Evolutionary conservation across 2,888 invertebrate genomes (phyloP).

Genomic region (Cynaeus angustus): DNA sequence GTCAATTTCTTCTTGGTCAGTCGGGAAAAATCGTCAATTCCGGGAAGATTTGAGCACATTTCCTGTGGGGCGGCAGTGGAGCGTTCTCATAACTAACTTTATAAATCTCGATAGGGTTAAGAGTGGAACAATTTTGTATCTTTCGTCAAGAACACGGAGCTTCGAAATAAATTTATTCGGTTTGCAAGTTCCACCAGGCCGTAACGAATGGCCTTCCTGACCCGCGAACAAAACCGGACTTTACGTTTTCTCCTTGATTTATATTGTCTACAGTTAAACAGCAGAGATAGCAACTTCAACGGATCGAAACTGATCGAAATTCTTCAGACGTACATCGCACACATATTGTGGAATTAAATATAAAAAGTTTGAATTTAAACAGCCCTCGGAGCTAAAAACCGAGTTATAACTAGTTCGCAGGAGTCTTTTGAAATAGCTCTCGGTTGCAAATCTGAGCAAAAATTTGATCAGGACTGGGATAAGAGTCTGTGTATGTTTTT

Average conservation of each 20-base stretch:
- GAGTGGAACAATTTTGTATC: constrained; percentile 40
- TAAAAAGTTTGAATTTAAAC: constrained; percentile 46
- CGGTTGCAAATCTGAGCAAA: constrained; percentile 53
- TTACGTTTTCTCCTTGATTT: constrained; percentile 50
- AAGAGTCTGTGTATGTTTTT: constrained; percentile 63
- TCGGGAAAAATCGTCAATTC: constrained; percentile 22
- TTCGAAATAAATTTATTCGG: constrained; percentile 55
- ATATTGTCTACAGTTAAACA: constrained; percentile 50
- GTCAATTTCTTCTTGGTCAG: constrained; percentile 18
- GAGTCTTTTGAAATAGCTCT: constrained; percentile 43
- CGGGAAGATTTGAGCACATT: constrained; percentile 16
- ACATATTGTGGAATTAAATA: constrained; percentile 44
- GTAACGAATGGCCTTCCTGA: constrained; percentile 54
- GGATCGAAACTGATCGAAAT: constrained; percentile 45
- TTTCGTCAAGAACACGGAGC: constrained; percentile 24
- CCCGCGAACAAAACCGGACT: constrained; percentile 52
- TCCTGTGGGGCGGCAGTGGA: constrained; percentile 15
- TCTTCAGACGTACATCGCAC: constrained; percentile 21
- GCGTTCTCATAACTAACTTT: constrained; percentile 28
- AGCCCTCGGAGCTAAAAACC: constrained; percentile 43
- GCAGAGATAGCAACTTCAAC: constrained; percentile 25
- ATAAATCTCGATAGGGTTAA: constrained; percentile 42
- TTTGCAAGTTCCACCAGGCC: constrained; percentile 54
- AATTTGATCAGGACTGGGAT: constrained; percentile 61
- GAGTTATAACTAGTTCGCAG: constrained; percentile 44